phyloP scores from a whole-genome alignment of 2,888 invertebrate species.

The Pyrochroa serraticornis region DNA sequence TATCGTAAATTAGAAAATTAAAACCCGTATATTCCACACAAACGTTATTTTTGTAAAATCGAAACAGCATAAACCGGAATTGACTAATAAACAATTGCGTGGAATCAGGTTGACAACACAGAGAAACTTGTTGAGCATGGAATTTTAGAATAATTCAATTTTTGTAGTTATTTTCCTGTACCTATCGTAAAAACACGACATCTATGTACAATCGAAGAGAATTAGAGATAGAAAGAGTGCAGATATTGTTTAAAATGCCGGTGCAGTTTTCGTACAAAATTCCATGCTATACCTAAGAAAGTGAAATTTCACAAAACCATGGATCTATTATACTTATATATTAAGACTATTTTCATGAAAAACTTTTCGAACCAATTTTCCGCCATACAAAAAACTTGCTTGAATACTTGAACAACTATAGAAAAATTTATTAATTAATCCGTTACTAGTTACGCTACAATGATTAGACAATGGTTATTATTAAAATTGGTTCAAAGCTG shows the following conservation, averaged over 20 bases:
- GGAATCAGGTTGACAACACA: background rate
- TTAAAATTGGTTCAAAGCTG: slow-evolving; percentile 47
- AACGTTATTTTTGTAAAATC: background rate
- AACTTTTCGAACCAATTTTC: slow-evolving; percentile 8
- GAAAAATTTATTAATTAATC: slow-evolving; percentile 1
- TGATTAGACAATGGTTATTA: slow-evolving; percentile 17
- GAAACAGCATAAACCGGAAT: background rate
- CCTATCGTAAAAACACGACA: slow-evolving; percentile 7
- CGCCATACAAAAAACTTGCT: background rate
- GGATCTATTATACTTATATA: slow-evolving; percentile 1
- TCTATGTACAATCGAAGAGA: slow-evolving; percentile 3
- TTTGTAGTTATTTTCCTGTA: no score
- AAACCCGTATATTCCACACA: slow-evolving; percentile 5
- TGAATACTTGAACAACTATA: background rate
- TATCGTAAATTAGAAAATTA: no score
- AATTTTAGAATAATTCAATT: slow-evolving; percentile 10
- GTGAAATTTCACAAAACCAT: slow-evolving; percentile 8
- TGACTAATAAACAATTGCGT: background rate
- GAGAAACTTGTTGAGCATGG: slow-evolving; percentile 14
- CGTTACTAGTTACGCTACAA: background rate
- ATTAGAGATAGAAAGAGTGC: background rate
- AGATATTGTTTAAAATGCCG: slow-evolving; percentile 4
- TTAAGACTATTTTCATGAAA: background rate
- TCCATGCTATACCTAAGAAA: slow-evolving; percentile 12
- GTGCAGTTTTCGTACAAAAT: slow-evolving; percentile 4